Conservation (phyloP, 2,888 invertebrate species). For the Ischnura elegans region DNA sequence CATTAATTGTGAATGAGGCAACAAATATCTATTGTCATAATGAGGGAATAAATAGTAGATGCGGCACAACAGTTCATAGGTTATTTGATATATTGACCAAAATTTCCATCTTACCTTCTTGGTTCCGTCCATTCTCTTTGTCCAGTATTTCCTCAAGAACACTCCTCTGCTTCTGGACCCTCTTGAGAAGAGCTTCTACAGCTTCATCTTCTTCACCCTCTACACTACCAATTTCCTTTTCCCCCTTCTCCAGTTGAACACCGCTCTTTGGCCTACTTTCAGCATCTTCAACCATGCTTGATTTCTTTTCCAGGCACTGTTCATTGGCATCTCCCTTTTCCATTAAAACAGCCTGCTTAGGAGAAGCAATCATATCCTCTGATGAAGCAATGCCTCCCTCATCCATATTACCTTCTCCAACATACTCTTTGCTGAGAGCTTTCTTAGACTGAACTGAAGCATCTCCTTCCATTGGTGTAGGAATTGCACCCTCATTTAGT, state of each 20-base stretch:
- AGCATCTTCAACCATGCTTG: background rate
- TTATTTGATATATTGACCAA: background rate
- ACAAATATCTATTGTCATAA: constrained; percentile 14
- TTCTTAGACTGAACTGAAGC: background rate
- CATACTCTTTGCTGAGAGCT: constrained; percentile 36
- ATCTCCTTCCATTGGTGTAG: background rate
- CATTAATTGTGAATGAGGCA: background rate
- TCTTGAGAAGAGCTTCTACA: constrained; percentile 83
- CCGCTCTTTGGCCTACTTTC: background rate
- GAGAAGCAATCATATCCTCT: background rate
- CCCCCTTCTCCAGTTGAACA: constrained; percentile 53
- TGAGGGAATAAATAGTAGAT: background rate
- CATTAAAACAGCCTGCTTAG: constrained; percentile 14
- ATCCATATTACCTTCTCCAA: background rate
- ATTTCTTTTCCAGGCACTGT: background rate
- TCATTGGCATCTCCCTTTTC: constrained; percentile 41
- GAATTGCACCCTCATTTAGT: background rate
- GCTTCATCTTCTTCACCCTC: constrained; percentile 81
- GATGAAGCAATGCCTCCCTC: background rate
- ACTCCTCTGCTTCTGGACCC: constrained; percentile 85
- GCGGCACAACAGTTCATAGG: background rate
- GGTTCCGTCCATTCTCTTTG: constrained; percentile 75
- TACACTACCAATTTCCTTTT: constrained; percentile 74
- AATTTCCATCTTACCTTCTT: constrained; percentile 77
- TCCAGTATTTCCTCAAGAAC: constrained; percentile 84